A percentile compares a stretch with the other conserved stretches of the same genome.
Conservation (phyloP, 2,113 vertebrate species). For the Geococcyx californianus region DNA sequence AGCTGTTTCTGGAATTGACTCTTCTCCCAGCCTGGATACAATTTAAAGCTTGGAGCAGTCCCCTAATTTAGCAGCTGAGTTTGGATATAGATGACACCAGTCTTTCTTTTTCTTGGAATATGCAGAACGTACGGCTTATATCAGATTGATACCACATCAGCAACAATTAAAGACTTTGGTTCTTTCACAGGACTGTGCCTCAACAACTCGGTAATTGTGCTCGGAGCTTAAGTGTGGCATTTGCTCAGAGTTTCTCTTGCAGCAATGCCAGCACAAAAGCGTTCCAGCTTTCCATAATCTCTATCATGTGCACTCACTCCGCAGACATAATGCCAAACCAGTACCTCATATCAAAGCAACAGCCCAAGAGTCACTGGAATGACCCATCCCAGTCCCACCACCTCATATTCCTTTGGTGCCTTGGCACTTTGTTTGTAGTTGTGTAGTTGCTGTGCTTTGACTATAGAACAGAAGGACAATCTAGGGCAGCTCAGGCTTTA, state of each 20-base stretch:
- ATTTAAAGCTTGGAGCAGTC: neutral
- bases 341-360: neutral
- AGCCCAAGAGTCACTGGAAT: neutral
- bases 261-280: neutral
- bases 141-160: accelerated
- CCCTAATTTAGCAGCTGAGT: neutral
- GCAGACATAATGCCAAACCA: too few species aligned
- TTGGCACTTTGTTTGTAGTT: neutral
- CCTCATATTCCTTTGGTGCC: neutral
- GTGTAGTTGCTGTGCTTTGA: neutral
- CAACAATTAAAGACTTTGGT: neutral
- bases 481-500: neutral
- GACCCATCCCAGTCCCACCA: neutral
- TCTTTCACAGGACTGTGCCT: neutral
- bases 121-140: neutral
- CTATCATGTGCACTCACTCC: neutral
- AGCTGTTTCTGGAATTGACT: neutral
- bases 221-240: too few species aligned
- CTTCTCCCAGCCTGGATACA: neutral
- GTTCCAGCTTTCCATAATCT: neutral
- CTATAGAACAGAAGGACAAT: neutral
- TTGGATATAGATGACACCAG: neutral
- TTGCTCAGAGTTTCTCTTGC: neutral
- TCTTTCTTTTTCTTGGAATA: neutral
- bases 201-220: neutral